Evolutionary conservation across 2,113 vertebrate species (phyloP).

Genomic region (Stomatorhinus ivindoensis): DNA sequence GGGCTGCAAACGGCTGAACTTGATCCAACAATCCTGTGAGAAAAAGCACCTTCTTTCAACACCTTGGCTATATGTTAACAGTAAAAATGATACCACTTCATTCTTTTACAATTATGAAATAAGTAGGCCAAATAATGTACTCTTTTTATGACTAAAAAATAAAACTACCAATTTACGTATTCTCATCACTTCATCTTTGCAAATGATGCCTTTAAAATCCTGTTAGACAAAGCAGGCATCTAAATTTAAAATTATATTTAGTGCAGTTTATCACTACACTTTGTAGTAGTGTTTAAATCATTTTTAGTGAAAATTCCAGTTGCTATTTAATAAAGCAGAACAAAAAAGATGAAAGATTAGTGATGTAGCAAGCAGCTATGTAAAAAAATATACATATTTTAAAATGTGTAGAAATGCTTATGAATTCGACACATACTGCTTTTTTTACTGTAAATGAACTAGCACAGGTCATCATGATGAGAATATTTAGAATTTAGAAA

Average conservation of each 20-base stretch:
- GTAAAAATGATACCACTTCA: constrained; percentile 7
- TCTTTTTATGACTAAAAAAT: neutral
- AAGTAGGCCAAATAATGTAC: neutral
- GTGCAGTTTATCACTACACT: neutral
- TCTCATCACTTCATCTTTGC: neutral
- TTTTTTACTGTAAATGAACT: neutral
- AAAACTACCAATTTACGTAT: neutral
- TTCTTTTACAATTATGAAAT: constrained; percentile 4
- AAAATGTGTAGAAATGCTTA: neutral
- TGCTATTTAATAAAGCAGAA: neutral
- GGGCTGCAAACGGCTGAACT: constrained; percentile 24
- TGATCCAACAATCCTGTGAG: constrained; percentile 19
- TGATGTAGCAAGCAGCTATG: neutral
- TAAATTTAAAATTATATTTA: neutral
- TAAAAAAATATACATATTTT: neutral
- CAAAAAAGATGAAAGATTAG: neutral
- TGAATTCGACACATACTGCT: neutral
- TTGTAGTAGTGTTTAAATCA: neutral
- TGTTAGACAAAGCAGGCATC: neutral
- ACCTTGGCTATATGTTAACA: constrained; percentile 16
- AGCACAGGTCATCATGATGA: neutral
- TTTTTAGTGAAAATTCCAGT: neutral
- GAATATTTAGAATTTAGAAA: neutral
- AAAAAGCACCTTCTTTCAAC: constrained; percentile 14
- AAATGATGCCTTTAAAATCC: neutral